Base-by-base conservation (phyloP, 2,113 vertebrate species). In the Hipposideros armiger region DNA sequence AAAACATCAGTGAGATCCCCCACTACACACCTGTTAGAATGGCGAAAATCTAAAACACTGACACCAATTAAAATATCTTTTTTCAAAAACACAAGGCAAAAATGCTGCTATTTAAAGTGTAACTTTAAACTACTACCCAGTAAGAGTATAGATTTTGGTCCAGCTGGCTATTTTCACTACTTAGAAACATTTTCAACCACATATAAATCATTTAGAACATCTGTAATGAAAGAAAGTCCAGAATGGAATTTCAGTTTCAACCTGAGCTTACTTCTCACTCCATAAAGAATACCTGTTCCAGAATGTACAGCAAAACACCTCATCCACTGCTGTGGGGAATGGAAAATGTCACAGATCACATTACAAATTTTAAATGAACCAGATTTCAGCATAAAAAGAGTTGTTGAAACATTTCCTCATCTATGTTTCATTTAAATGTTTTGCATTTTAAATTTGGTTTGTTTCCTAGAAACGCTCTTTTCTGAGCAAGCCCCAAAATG, bases 111-210 rank as follows among this genome's bases (percentile, higher is more conserved):
- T 58, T 70, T 74, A n/a, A 76, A 40, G 19, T 52, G 22, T 24
- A 62, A 3, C 60, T 81, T 70, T 90, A 58, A 73, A 56, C 24
- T 56, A 52, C 56, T 22, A 24, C 36, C 89, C 30, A 67, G 47
- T 70, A 45, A 91, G 19, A 69, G 7, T 52, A 36, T 26, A 90
- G 22, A 28, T 70, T 45, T 32, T 66, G 4, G 15, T 62, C 17
- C 50, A 58, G 66, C 13, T 20, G 17, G 81, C 50, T 87, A 78
- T 45, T 64, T 90, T 28, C 80, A 56, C 11, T 36, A 20, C 32
- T 78, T 74, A n/a, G 40, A 92, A 87, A 64, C 28, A 87, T 13
- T 50, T 60, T 58, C 47, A 96, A n/a, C 47, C 50, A 93, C 45
- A 88, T 62, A 70, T 40, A 60, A 78, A 82, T 4, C 19, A 58